Evolutionary conservation across 1,140 invertebrate genomes (phyloP), one percentile per base, ranked within the genome.

Genomic region (Papilio glaucus): DNA sequence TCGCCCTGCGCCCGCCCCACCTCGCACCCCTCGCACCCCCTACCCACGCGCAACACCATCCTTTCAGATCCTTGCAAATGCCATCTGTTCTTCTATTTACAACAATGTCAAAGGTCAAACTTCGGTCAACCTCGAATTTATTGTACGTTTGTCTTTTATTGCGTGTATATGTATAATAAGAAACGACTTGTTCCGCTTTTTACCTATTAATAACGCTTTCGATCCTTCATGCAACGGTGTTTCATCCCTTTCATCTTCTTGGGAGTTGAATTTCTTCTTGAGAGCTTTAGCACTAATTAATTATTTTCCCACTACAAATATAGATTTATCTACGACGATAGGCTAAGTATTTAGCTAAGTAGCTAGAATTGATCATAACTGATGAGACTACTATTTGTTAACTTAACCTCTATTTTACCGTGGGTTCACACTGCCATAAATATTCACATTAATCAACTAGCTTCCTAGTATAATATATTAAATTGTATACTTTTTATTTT

Each of bases 1-100:
- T 90, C 85, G 89, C 72, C 85, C 89, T 77, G 74, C 74, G 79
- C 74, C 69, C 49, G 42, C 63, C 71, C 60, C 77, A 39, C 61
- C 49, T 45, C 72, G 49, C 57, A 57, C 68, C 74, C 45, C 38
- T 72, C 37, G 24, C 57, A 57, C 71, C 74, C 45, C 38, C 72
- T 26, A 33, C 73, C 67, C 71, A 70, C 21, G 18, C 12, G 61
- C 49, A 62, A 15, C 41, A 45, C 39, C 65, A 10, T 68, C 21
- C 21, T 24, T 26, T 24, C 39, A 57, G 65, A 65, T 65, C 62
- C 62, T 65, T 65, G n/a, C 62, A 38, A 18, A 65, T 65, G 15
- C 62, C 62, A 65, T 65, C 62, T 65, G 33, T 29, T 21, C 62
- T n/a, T 37, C 29, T 37, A n/a, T 33, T 37, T 38, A 3, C 10